Conservation (phyloP, 2,113 vertebrate genomes). For the Polyodon spathula region DNA sequence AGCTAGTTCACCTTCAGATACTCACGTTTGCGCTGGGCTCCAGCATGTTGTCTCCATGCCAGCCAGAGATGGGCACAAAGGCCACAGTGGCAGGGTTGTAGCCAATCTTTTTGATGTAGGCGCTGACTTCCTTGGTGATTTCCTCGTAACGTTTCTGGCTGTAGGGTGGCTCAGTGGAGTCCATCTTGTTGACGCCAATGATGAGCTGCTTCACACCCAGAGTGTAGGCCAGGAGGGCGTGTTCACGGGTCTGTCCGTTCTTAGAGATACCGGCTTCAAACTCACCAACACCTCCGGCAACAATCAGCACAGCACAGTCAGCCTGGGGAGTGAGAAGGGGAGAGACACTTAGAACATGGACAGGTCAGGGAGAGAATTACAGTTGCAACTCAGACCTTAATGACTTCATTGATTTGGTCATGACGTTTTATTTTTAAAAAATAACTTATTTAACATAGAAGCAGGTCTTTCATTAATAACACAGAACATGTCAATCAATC, state of each 20-base stretch:
- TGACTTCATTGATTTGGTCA: no score
- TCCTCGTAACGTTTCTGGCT: conserved; percentile 58
- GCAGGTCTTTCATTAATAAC: no score
- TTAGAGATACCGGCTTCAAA: conserved; percentile 48
- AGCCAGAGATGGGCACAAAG: conserved; percentile 65
- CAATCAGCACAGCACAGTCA: conserved; percentile 45
- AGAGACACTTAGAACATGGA: neutral
- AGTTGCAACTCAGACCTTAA: no score
- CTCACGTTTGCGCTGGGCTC: conserved; percentile 51
- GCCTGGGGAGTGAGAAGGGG: conserved; percentile 18
- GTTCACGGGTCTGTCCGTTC: conserved; percentile 45
- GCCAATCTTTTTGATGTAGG: conserved; percentile 68
- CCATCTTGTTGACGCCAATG: conserved; percentile 67
- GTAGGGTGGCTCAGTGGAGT: conserved; percentile 64
- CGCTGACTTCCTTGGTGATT: conserved; percentile 62
- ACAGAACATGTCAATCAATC: no score
- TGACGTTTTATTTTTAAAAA: no score
- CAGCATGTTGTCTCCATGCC: conserved; percentile 69
- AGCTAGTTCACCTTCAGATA: neutral
- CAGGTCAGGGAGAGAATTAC: no score
- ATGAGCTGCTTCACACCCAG: conserved; percentile 59
- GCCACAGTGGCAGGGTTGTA: conserved; percentile 58
- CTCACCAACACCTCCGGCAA: conserved; percentile 43
- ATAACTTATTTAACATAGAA: no score
- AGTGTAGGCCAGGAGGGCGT: conserved; percentile 43